Evolutionary conservation across 2,113 vertebrate genomes (phyloP).

Genomic region (Trochalopteron elliotii): DNA sequence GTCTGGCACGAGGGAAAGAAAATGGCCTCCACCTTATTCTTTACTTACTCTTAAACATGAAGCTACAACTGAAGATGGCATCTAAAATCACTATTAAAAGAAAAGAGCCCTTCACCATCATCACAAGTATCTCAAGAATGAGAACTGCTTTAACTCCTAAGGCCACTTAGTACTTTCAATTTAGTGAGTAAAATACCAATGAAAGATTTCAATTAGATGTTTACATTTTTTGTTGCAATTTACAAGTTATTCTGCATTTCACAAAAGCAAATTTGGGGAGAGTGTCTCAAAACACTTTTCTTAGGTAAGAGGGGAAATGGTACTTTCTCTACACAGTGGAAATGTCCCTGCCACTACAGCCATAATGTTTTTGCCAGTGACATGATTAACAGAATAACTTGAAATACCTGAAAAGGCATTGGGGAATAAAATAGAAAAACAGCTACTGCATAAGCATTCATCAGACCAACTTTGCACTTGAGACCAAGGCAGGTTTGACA

Average conservation of each 20-base stretch:
- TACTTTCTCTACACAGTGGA: background rate
- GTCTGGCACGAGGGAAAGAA: background rate
- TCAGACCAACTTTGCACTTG: background rate
- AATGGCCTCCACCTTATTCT: background rate
- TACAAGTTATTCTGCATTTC: background rate
- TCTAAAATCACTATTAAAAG: background rate
- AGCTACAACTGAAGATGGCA: background rate
- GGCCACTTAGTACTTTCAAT: background rate
- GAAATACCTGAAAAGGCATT: background rate
- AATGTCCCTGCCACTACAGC: background rate
- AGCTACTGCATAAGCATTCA: background rate
- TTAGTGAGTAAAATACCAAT: background rate
- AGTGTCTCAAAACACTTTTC: background rate
- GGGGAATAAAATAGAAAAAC: background rate
- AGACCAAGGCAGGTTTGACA: background rate
- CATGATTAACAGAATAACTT: background rate
- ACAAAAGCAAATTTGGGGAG: background rate
- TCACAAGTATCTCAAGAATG: background rate
- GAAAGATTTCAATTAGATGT: background rate
- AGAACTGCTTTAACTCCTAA: background rate
- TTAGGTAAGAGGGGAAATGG: background rate
- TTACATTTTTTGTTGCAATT: background rate
- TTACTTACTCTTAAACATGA: background rate
- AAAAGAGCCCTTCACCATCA: background rate
- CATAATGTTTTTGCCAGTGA: background rate